A percentile compares a stretch with the other conserved stretches of the same genome.
Evolutionary conservation across 2,888 invertebrate genomes (phyloP).

Genomic region (Oscheius sp.): DNA sequence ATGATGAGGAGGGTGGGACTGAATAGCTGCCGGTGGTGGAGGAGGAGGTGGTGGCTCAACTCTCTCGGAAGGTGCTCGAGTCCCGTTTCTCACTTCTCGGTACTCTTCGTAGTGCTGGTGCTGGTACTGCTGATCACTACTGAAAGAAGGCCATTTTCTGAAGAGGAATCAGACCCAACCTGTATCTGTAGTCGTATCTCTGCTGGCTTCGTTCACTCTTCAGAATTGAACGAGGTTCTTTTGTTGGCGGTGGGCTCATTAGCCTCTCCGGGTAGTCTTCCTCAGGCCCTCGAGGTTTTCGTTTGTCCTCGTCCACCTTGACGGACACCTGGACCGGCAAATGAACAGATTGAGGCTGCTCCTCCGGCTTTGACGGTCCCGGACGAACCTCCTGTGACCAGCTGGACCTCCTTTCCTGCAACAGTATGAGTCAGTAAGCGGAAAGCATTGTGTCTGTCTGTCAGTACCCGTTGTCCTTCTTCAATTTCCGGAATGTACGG

Average conservation of each 20-base stretch:
- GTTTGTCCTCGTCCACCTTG: conserved; percentile 24
- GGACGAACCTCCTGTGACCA: conserved; percentile 39
- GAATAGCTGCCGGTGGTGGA: conserved; percentile 7
- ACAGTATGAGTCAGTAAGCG: not conserved
- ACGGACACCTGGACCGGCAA: conserved; percentile 18
- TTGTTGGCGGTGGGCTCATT: conserved; percentile 65
- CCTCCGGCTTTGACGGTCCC: conserved; percentile 2
- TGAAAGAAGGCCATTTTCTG: not conserved
- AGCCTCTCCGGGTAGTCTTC: conserved; percentile 66
- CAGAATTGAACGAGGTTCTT: conserved; percentile 55
- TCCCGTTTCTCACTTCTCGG: conserved; percentile 28
- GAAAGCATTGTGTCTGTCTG: not conserved
- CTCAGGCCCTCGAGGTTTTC: conserved; percentile 36
- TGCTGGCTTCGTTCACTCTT: conserved; percentile 41
- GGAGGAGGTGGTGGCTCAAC: conserved; percentile 34
- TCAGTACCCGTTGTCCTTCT: conserved; percentile 43
- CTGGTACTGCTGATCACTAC: conserved; percentile 26
- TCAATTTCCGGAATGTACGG: conserved; percentile 65
- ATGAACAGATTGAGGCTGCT: conserved; percentile 35
- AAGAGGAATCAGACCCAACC: not conserved
- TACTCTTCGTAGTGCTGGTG: conserved; percentile 37
- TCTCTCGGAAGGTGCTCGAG: conserved; percentile 1
- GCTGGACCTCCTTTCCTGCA: conserved; percentile 54
- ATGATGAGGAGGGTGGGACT: conserved; percentile 14
- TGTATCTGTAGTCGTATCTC: conserved; percentile 30